Percentiles rank a stretch among this genome's conserved stretches.
These are phyloP conservation scores for Siderastrea radians DNA, from an alignment of 92 coral and sea anemone genomes.

Conservation along the genomic window DNA sequence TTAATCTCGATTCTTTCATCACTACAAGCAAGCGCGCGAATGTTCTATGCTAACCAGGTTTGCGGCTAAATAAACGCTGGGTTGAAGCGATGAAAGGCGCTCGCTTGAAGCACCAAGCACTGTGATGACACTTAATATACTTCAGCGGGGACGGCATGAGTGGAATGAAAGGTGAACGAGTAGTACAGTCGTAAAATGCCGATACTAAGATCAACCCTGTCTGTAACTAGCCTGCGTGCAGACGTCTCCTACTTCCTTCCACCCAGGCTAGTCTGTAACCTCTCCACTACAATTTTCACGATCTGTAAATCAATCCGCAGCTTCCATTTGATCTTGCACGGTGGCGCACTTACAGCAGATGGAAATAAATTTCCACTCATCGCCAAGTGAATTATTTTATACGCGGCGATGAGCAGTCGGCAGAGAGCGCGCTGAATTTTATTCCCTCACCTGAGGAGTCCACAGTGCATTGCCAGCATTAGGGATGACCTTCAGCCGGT, in stretches of 20 bases:
- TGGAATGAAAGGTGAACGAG: slow-evolving; percentile 59
- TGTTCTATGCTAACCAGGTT: slow-evolving; percentile 12
- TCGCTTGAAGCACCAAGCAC: slow-evolving; percentile 43
- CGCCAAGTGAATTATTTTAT: slow-evolving; percentile 5
- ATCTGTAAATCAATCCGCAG: slow-evolving; percentile 47
- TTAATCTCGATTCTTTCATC: background rate
- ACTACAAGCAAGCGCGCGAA: background rate
- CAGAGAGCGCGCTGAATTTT: background rate
- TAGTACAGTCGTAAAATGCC: background rate
- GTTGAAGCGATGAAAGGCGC: slow-evolving; percentile 51
- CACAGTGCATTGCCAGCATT: slow-evolving; percentile 96
- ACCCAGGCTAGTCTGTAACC: slow-evolving; percentile 35
- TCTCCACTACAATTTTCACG: slow-evolving; percentile 43
- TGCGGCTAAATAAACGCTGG: slow-evolving; percentile 33
- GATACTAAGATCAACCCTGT: slow-evolving; percentile 26
- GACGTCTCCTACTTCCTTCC: too few relatives aligned
- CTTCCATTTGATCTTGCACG: slow-evolving; percentile 33
- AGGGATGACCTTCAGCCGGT: slow-evolving; percentile 91
- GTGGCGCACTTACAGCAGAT: slow-evolving; percentile 1
- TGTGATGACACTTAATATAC: slow-evolving; percentile 77
- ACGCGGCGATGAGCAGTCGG: slow-evolving; percentile 33
- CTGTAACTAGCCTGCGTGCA: too few relatives aligned
- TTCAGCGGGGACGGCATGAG: slow-evolving; percentile 55
- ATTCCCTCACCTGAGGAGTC: slow-evolving; percentile 86
- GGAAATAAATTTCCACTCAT: background rate